A percentile compares a stretch with the other conserved stretches of the same genome.
Conservation (phyloP, 1,140 invertebrate species). For the Orchesella cincta region DNA sequence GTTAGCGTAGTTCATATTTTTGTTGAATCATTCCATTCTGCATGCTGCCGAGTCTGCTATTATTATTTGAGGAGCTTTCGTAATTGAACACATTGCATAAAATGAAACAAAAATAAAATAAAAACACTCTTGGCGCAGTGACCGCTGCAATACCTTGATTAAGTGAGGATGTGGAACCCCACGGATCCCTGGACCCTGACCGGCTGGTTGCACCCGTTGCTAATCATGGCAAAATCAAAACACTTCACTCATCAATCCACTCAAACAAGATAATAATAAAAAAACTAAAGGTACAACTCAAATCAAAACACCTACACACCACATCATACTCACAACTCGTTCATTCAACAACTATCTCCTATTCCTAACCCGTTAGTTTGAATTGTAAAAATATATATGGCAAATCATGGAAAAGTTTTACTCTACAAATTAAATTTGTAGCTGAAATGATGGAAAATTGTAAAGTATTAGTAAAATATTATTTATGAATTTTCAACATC, state of each 20-base stretch:
- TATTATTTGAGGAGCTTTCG: too few species aligned
- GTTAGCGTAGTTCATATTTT: neutral
- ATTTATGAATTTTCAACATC: too few species aligned
- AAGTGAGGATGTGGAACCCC: constrained; percentile 50
- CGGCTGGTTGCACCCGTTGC: constrained; percentile 31
- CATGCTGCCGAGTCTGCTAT: too few species aligned
- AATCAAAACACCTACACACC: too few species aligned
- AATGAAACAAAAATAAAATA: constrained; percentile 1
- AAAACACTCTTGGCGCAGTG: too few species aligned
- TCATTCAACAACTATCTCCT: too few species aligned
- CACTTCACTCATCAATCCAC: neutral
- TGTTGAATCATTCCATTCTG: neutral
- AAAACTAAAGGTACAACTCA: too few species aligned
- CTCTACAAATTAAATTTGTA: neutral
- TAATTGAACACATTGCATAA: too few species aligned
- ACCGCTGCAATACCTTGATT: constrained; percentile 45
- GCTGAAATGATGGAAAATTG: neutral
- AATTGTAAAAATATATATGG: neutral
- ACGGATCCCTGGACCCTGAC: constrained; percentile 45
- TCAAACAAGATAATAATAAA: neutral
- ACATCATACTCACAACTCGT: too few species aligned
- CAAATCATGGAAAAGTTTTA: neutral
- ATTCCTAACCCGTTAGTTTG: neutral
- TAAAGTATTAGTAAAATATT: neutral
- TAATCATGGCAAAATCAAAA: neutral